Percentiles rank a stretch among this genome's conserved stretches.
phyloP scores from a whole-genome alignment of 2,113 vertebrate species.

The Equus quagga region DNA sequence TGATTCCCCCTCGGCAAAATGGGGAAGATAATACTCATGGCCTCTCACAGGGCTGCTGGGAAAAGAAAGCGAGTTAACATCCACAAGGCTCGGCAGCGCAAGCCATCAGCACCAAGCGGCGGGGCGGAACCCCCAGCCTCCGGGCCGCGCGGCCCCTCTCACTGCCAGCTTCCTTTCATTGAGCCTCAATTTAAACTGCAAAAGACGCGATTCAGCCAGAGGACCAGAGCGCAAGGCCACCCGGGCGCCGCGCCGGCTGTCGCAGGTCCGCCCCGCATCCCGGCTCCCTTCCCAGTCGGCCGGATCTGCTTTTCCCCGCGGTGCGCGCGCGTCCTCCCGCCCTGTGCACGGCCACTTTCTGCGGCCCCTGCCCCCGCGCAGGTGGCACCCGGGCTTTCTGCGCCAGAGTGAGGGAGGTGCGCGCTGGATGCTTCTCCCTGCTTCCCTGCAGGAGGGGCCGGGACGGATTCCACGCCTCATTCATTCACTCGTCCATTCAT shows the following conservation, averaged over 20 bases:
- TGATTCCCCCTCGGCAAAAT: background rate
- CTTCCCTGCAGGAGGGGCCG: background rate
- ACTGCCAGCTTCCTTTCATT: background rate
- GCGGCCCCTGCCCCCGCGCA: background rate
- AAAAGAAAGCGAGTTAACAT: background rate
- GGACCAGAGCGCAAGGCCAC: background rate
- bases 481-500: background rate
- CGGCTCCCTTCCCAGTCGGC: background rate
- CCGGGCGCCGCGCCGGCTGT: background rate
- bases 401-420: background rate
- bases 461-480: background rate
- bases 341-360: background rate
- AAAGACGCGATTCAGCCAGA: background rate
- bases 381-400: background rate
- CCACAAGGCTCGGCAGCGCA: fast-evolving
- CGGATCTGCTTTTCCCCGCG: background rate
- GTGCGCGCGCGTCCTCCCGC: background rate
- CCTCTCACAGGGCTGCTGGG: background rate
- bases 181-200: slow-evolving; percentile 74
- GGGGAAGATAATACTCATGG: background rate
- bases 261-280: background rate
- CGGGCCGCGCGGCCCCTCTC: background rate
- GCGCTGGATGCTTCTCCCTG: background rate
- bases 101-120: fast-evolving
- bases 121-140: background rate